These are phyloP conservation scores for Sepioteuthis lessoniana DNA, from an alignment of 2,888 invertebrate species.

Conservation along the genomic window DNA sequence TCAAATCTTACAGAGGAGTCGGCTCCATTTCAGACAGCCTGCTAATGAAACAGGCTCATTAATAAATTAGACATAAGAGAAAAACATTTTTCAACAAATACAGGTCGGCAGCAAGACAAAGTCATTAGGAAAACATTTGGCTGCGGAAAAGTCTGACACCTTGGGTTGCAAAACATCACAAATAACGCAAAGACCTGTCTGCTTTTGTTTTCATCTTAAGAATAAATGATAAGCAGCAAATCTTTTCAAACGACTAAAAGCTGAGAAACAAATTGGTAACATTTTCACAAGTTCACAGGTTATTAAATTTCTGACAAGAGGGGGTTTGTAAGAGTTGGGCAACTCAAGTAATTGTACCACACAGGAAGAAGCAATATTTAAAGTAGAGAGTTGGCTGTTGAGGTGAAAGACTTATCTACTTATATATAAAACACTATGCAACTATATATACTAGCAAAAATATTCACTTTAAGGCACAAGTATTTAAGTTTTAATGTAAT, in stretches of 20 bases:
- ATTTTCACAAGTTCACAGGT: neutral
- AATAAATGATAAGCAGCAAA: neutral
- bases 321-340: neutral
- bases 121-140: neutral
- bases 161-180: neutral
- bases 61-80: neutral
- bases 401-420: no score
- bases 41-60: neutral
- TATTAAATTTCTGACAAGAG: neutral
- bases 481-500: no score
- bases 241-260: neutral
- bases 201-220: neutral
- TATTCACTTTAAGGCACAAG: no score
- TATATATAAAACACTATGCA: no score
- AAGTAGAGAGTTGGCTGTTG: neutral
- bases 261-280: neutral
- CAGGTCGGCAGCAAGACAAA: neutral
- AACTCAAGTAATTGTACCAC: neutral
- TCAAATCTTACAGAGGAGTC: neutral
- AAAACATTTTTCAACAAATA: neutral
- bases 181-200: neutral
- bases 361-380: neutral
- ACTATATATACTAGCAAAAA: no score
- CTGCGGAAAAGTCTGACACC: neutral
- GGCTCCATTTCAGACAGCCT: neutral